Evolutionary conservation across 2,797 vertebrate species (phyloP), one percentile per base, ranked within the genome.

Genomic region (Urosaurus nigricauda): DNA sequence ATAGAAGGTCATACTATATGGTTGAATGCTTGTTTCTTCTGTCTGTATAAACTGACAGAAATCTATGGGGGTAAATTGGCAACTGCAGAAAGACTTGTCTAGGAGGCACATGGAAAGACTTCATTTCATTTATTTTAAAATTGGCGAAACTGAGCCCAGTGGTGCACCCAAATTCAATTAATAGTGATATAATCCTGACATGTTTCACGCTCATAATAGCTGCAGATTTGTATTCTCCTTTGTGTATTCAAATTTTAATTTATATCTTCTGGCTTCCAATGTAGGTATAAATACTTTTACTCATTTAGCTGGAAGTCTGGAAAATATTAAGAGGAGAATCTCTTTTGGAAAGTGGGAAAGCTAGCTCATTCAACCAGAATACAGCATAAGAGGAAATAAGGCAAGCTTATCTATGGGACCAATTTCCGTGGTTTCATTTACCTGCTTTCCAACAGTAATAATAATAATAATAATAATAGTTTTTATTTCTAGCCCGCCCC

Each of bases 161-260:
- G 51, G 84, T n/a, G 60, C 29, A 83, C 58, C 35, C 17, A 83
- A 56, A 82, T 89, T 82, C 35, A 86, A 77, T 75, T 86, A 77
- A 83, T 89, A 77, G 47, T 70, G 35, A 43, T 70, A 71, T 32
- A 24, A 6, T 1, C 40, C 85, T 51, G 21, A 37, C 19, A 1
- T 83, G 89, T 80, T 90, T 90, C 84, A 68, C 83, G 16, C 24
- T 88, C 81, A 35, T 51, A 40, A 68, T 74, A 82, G 40, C 43
- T 81, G 29, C 75, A 26, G 82, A 90, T 88, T 70, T 71, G 88
- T 70, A 21, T 17, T 51, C 37, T 77, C 73, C 58, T 53, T 70
- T 77, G 40, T 82, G 51, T 82, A 85, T 88, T 78, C 17, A 19
- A 19, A 26, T 37, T n/a, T 88, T 85, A 88, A 47, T 13, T 70